Base-by-base conservation (phyloP, 2,888 invertebrate species). In the Amphipoea lucens region DNA sequence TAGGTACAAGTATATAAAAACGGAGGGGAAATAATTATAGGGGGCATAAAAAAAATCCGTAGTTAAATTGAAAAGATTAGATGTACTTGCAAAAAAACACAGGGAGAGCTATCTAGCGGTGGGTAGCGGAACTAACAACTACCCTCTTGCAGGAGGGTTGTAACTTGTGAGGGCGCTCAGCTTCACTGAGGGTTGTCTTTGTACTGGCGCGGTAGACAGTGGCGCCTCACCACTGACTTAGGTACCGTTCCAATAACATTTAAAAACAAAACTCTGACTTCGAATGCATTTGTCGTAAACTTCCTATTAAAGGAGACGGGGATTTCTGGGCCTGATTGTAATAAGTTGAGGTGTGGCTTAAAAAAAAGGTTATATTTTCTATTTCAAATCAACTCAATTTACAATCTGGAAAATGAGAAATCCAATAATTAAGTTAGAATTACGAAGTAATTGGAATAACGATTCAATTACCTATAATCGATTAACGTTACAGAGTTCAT, bases 61-160 rank as follows among this genome's bases (percentile, higher is more conserved):
- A 42, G 29, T 42, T 51, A 20, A 17, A 60, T 67, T 42, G 0
- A 11, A n/a, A n/a, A 57, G 5, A 48, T 42, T 65, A 5, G 0
- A 79, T 23, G 62, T n/a, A 9, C 4, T 45, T 2, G 23, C 36
- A 36, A 60, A 82, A 40, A 62, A 45, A 45, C 11, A 1, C 6
- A 45, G 42, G 48, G 14, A 82, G 86, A 83, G 92, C 87, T 76
- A 90, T 90, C 93, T 92, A 84, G 83, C 82, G 89, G 78, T 69
- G 89, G 80, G 88, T 92, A 90, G 91, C 87, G 42, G 69, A 66
- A 92, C 88, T 90, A 79, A 42, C 23, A 77, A 14, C 80, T 69
- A 85, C 89, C 88, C 89, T 86, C 81, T 74, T 12, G 9, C 48
- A n/a, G 42, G 83, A 88, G 90, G 91, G 89, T 83, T 86, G 87